A percentile compares a stretch with the other conserved stretches of the same genome.
Evolutionary conservation across 2,113 vertebrate genomes (phyloP).

Genomic region (Protomyctophum bolini): DNA sequence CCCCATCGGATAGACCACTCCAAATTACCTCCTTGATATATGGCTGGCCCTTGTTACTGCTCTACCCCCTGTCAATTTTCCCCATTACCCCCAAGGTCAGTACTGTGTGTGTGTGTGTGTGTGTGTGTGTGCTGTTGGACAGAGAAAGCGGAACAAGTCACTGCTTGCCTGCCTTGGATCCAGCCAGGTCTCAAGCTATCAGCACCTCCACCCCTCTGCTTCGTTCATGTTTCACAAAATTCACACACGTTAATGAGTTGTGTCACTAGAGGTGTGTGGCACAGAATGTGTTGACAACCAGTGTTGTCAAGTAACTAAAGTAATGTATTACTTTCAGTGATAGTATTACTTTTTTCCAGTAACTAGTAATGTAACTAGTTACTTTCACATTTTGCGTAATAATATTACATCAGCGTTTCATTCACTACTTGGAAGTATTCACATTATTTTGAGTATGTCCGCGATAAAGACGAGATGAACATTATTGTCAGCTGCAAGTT

Average conservation of each 20-base stretch:
- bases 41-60: slow-evolving; percentile 75
- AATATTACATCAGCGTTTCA: no score
- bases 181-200: slow-evolving; percentile 15
- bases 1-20: slow-evolving; percentile 78
- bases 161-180: slow-evolving; percentile 41
- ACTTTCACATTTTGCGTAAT: no score
- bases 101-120: slow-evolving; percentile 44
- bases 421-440: no score
- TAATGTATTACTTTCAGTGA: no score
- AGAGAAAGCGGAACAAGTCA: slow-evolving; percentile 61
- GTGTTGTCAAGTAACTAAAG: no score
- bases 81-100: slow-evolving; percentile 78
- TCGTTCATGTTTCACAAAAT: slow-evolving; percentile 47
- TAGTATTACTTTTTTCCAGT: no score
- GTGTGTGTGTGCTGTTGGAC: slow-evolving; percentile 55
- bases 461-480: no score
- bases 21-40: slow-evolving; percentile 81
- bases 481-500: no score
- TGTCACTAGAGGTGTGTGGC: slow-evolving; percentile 38
- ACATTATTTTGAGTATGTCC: no score
- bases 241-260: slow-evolving; percentile 49
- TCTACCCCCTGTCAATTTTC: slow-evolving; percentile 73
- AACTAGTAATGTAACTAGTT: no score
- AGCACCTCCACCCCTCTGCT: slow-evolving; percentile 8
- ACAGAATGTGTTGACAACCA: slow-evolving; percentile 35